Percentiles rank a stretch among this genome's conserved stretches.
phyloP scores from a whole-genome alignment of 2,888 invertebrate species.

The Euphydryas editha region DNA sequence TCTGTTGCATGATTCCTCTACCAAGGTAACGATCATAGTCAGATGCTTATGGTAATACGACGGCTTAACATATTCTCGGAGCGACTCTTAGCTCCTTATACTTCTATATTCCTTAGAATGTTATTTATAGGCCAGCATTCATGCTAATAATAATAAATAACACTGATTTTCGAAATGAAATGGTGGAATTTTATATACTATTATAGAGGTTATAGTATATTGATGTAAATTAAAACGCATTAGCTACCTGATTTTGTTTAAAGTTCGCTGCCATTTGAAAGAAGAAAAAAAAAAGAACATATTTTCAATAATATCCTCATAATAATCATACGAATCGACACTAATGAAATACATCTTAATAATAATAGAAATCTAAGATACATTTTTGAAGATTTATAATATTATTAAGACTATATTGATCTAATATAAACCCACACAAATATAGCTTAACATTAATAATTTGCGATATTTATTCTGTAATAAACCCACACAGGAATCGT shows the following conservation, averaged over 20 bases:
- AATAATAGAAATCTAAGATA: background rate
- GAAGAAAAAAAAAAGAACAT: background rate
- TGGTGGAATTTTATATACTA: constrained; percentile 55
- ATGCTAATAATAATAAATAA: constrained; percentile 1
- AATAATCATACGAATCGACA: constrained; percentile 28
- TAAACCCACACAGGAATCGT: no score
- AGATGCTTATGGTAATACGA: no score
- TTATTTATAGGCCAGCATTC: background rate
- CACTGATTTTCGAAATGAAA: background rate
- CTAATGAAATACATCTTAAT: constrained; percentile 6
- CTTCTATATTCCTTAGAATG: no score
- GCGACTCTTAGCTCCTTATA: no score
- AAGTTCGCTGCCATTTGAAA: constrained; percentile 37
- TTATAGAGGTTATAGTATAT: constrained; percentile 60
- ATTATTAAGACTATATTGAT: background rate
- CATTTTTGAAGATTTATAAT: background rate
- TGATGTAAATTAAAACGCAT: constrained; percentile 74
- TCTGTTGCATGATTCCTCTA: no score
- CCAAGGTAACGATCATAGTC: no score
- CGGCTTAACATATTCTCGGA: no score
- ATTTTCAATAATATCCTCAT: constrained; percentile 32
- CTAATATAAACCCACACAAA: background rate
- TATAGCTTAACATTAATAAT: background rate
- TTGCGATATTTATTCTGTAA: no score
- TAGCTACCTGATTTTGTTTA: constrained; percentile 66